Base-by-base conservation (phyloP, 2,797 vertebrate genomes). In the Pachyuromys duprasi region DNA sequence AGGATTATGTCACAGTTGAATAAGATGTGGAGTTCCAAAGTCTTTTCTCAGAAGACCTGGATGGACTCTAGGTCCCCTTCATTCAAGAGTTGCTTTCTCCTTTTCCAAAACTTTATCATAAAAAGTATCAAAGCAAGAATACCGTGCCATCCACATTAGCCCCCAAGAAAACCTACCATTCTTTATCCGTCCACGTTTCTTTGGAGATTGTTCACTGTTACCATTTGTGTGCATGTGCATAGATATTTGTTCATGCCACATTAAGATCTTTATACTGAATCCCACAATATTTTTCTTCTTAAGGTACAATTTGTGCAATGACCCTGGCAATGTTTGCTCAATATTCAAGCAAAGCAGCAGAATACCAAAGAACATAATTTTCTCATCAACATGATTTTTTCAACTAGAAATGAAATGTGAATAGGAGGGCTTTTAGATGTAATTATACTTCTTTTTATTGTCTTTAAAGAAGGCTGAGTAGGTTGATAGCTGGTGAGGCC, bases 161-260 rank as follows among this genome's bases (percentile, higher is more conserved):
- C 11, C 82, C 9, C 15, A 84, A 82, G n/a, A 4, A 92, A 91
- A 45, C 24, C 24, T 39, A 17, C 18, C 3, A 45, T 42, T 55
- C 55, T 28, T 70, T n/a, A 42, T 42, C 60, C 28, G 26, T 72
- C 17, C 24, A 26, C 26, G 18, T 45, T 93, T 92, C 8, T 55
- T 60, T 93, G 75, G 72, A 2, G 78, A 65, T 26, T 18, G 3
- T n/a, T 60, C 42, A 33, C 12, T 55, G 87, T 65, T 8, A 79
- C 0, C 31, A 2, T 70, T 4, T 3, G 0, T 49, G 6, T 6
- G 4, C 20, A n/a, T 70, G 9, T 36, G 14, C 31, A 13, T 0
- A 62, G 69, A 33, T 26, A 31, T 39, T 60, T 42, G 49, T 57
- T 57, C n/a, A 55, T 70, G 33, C 22, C 49, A 72, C 49, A 31